phyloP scores from a whole-genome alignment of 2,888 invertebrate genomes.

The Fragum fragum region DNA sequence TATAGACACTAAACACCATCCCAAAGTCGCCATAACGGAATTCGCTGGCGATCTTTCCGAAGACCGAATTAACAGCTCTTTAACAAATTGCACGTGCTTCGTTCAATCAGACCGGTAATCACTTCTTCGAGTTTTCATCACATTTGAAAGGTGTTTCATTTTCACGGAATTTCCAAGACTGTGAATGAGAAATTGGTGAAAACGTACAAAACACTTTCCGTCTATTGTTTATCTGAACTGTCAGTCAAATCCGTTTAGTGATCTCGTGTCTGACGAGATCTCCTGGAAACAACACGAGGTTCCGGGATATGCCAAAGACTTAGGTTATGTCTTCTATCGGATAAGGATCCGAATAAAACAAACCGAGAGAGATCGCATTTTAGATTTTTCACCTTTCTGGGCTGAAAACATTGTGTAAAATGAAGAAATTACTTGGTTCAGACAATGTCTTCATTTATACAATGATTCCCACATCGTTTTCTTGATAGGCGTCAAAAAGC shows the following conservation, averaged over 20 bases:
- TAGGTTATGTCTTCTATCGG: too few relatives aligned
- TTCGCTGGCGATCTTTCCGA: slow-evolving; percentile 36
- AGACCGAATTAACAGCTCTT: slow-evolving; percentile 62
- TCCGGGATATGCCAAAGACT: too few relatives aligned
- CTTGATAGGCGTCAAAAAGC: too few relatives aligned
- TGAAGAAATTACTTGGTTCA: too few relatives aligned
- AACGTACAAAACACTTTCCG: neutral
- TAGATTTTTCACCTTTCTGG: too few relatives aligned
- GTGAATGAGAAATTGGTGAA: slow-evolving; percentile 13
- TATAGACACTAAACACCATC: slow-evolving; percentile 13
- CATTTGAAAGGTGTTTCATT: slow-evolving; percentile 50
- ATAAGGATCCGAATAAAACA: too few relatives aligned
- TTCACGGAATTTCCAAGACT: slow-evolving; percentile 10
- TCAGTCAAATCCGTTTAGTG: slow-evolving; percentile 23
- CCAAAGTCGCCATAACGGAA: slow-evolving; percentile 19
- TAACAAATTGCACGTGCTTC: slow-evolving; percentile 69
- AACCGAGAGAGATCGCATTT: too few relatives aligned
- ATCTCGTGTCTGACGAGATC: neutral
- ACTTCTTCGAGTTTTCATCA: slow-evolving; percentile 48
- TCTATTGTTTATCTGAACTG: slow-evolving; percentile 29
- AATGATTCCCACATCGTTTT: too few relatives aligned
- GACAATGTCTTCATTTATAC: too few relatives aligned
- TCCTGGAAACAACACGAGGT: too few relatives aligned
- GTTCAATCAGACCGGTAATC: slow-evolving; percentile 64
- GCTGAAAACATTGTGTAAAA: too few relatives aligned